Conservation (phyloP, 1,140 invertebrate species). For the Danaus melanippus region DNA sequence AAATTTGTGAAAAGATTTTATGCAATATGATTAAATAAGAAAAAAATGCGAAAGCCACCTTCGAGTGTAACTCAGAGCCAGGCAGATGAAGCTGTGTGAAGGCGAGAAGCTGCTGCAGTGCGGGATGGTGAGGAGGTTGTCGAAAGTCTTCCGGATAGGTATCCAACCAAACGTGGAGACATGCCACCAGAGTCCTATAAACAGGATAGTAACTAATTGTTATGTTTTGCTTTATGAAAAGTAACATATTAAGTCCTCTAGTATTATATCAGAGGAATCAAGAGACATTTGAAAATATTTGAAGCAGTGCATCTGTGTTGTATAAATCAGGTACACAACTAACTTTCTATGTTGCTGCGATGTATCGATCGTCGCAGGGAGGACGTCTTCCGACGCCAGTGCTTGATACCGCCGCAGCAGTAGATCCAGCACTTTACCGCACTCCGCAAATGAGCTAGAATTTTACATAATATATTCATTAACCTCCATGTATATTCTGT, state of each 20-base stretch:
- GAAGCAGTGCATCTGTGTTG: slow-evolving; percentile 1
- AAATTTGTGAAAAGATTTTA: not conserved
- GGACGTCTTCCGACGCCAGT: slow-evolving; percentile 73
- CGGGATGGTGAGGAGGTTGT: slow-evolving; percentile 87
- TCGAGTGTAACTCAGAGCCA: slow-evolving; percentile 85
- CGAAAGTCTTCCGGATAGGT: slow-evolving; percentile 97
- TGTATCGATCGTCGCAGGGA: slow-evolving; percentile 68
- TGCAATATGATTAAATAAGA: slow-evolving; percentile 1
- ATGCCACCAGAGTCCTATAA: slow-evolving; percentile 86
- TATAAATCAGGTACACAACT: slow-evolving; percentile 25
- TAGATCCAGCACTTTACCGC: slow-evolving; percentile 86
- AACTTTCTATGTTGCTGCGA: slow-evolving; percentile 83
- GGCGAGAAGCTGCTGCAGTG: slow-evolving; percentile 84
- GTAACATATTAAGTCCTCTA: not conserved
- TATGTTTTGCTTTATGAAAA: not conserved
- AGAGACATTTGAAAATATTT: slow-evolving; percentile 8
- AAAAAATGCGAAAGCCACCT: slow-evolving; percentile 63
- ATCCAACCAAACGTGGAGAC: slow-evolving; percentile 97
- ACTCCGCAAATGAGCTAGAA: slow-evolving; percentile 80
- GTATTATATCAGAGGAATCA: slow-evolving; percentile 3
- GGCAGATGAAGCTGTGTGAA: slow-evolving; percentile 88
- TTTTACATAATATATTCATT: slow-evolving; percentile 5
- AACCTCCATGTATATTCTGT: not conserved
- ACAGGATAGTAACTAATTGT: slow-evolving; percentile 10
- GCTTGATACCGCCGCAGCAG: slow-evolving; percentile 85